Evolutionary conservation across 1,140 invertebrate species (phyloP), one percentile per base, ranked within the genome.

Genomic region (Ectropis grisescens): DNA sequence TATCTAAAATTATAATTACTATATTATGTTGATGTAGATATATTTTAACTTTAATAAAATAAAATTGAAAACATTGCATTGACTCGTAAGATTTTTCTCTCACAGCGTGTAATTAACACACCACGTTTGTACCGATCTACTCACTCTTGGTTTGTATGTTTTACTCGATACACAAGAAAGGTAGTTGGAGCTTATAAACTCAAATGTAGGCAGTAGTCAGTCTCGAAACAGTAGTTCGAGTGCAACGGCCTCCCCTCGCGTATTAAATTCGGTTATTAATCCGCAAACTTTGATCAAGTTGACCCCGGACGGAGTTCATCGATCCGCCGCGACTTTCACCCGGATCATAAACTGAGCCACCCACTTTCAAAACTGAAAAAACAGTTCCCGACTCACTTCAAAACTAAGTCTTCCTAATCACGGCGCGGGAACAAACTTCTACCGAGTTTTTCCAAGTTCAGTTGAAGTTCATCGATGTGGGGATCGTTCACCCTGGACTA

Each of bases 381-480:
- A 49, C 70, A 68, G 67, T 76, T 72, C 62, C 57, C 62, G 58
- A 69, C 70, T 75, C 58, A 72, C 67, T 78, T 78, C 64, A 74
- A 65, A 81, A 81, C 72, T 81, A 81, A 81, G 72, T 81, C 71
- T 70, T 78, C 69, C 72, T 81, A 81, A 81, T 81, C 76, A 81
- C 72, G 61, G 67, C 62, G 69, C 68, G 75, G 64, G 68, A 74
- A 69, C 62, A 61, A 80, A 80, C 48, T 80, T 75, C 53, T 36
- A 35, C 38, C 50, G 62, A 75, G 64, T 71, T 80, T 80, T 80
- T 80, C 76, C 62, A 61, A 69, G 78, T 68, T 80, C 3, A 70
- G 54, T 67, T 66, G 49, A 75, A 70, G 49, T 75, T 74, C 68
- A 71, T 70, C 69, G 67, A 78, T 74, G 68, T 68, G 58, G 65